These are phyloP conservation scores for Podarcis lilfordi DNA, from an alignment of 2,797 vertebrate genomes.

Conservation along the genomic window DNA sequence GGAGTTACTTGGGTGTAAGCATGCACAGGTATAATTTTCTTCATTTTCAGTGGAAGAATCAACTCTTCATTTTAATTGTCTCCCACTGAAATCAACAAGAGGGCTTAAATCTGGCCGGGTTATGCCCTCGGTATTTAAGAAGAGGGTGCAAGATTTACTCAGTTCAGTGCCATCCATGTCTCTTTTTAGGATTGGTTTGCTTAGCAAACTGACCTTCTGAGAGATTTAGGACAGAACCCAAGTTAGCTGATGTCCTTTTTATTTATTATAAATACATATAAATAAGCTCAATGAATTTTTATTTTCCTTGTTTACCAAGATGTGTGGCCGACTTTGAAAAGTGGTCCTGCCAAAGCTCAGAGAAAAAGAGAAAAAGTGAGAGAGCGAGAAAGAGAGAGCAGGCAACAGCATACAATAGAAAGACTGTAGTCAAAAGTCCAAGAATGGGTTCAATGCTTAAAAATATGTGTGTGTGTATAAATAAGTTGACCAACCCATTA, in stretches of 20 bases:
- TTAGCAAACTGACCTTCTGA: constrained; percentile 48
- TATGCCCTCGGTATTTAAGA: not conserved
- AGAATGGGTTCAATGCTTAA: constrained; percentile 1
- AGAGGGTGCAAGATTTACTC: not conserved
- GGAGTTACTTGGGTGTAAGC: not conserved
- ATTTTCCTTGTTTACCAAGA: constrained; percentile 35
- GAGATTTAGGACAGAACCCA: constrained; percentile 70
- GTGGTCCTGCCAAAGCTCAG: constrained; percentile 46
- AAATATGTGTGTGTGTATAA: not conserved
- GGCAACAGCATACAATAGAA: constrained; percentile 65
- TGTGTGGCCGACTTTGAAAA: constrained; percentile 48
- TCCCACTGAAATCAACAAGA: not conserved
- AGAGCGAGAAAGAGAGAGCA: constrained; percentile 25
- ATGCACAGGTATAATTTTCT: not conserved
- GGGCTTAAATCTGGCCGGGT: not conserved
- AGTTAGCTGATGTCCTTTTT: constrained; percentile 64
- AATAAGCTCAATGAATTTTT: constrained; percentile 75
- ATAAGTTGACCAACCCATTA: constrained; percentile 17
- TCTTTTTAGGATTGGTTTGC: constrained; percentile 26
- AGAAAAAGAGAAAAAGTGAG: constrained; percentile 27
- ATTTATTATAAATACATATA: constrained; percentile 93
- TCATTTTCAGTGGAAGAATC: not conserved
- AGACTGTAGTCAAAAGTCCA: constrained; percentile 52
- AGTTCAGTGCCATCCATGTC: not conserved
- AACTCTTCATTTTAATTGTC: not conserved